phyloP scores from a whole-genome alignment of 2,113 vertebrate genomes.

The Pseudopipra pipra region DNA sequence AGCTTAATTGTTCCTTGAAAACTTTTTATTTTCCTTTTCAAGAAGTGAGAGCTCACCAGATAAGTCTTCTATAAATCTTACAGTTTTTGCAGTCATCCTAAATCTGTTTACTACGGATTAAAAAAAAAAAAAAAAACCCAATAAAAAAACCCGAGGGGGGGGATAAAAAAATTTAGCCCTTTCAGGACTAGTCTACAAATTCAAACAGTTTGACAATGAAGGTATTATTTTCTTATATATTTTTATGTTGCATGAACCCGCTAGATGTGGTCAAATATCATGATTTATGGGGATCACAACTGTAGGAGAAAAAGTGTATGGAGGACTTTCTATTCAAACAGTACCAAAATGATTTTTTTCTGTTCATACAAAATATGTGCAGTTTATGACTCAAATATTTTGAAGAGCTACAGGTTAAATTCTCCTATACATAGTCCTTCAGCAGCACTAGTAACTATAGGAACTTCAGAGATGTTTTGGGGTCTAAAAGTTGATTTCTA shows the following conservation, averaged over 20 bases:
- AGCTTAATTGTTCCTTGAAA: neutral
- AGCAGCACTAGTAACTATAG: neutral
- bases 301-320: neutral
- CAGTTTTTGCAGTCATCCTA: neutral
- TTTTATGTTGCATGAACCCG: neutral
- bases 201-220: neutral
- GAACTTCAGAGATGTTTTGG: neutral
- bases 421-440: neutral
- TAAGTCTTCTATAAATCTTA: neutral
- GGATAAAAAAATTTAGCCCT: neutral
- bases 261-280: neutral
- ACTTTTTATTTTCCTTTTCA: neutral
- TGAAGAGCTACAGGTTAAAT: neutral
- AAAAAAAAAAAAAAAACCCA: no score
- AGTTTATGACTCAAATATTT: neutral
- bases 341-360: neutral
- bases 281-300: accelerated
- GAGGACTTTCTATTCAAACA: neutral
- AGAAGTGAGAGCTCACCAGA: neutral
- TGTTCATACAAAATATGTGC: neutral
- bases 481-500: neutral
- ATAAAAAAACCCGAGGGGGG: no score
- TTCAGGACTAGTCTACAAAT: neutral
- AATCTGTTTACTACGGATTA: neutral
- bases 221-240: neutral